Conservation (phyloP, 2,888 invertebrate genomes). For the Thyatira batis region DNA sequence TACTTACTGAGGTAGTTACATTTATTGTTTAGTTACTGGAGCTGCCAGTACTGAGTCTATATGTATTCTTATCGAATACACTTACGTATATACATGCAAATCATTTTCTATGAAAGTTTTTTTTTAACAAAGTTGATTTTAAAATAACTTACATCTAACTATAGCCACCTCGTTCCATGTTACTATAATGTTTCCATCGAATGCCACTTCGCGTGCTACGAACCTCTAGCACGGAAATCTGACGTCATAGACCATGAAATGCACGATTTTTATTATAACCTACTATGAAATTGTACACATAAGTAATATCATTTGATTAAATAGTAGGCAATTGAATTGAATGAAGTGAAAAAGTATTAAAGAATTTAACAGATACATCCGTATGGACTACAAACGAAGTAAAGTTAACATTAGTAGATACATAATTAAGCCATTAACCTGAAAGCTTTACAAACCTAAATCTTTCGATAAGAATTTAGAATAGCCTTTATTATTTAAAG, state of each 20-base stretch:
- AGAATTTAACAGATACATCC: no score
- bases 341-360: no score
- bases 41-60: neutral
- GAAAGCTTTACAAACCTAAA: no score
- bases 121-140: neutral
- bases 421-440: no score
- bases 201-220: neutral
- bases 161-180: neutral
- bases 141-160: neutral
- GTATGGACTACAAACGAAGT: no score
- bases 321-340: neutral
- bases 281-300: conserved; percentile 26
- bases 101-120: neutral
- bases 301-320: conserved; percentile 17
- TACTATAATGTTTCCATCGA: neutral
- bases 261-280: conserved; percentile 42
- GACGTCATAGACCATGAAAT: conserved; percentile 45
- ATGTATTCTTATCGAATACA: no score
- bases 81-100: neutral
- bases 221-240: conserved; percentile 7
- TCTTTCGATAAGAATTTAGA: no score
- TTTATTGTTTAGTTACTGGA: neutral
- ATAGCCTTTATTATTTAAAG: neutral
- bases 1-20: neutral
- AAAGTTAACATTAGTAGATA: no score